These are phyloP conservation scores for Octodonta nipae DNA, from an alignment of 2,888 invertebrate genomes.

Conservation along the genomic window DNA sequence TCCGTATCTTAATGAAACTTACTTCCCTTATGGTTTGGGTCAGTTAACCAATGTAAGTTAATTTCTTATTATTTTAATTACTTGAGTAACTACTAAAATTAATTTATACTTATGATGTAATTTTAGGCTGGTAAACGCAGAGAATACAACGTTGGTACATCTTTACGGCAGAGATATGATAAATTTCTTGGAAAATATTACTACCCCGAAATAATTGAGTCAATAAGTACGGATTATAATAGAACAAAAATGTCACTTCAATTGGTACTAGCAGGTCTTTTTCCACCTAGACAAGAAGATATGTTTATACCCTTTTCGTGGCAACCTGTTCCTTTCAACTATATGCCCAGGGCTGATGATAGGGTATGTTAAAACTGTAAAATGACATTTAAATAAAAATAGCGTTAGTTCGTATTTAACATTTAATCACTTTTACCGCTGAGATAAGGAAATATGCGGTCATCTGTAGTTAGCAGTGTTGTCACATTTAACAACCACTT, in stretches of 20 bases:
- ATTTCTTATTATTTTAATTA: neutral
- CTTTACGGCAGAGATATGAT: constrained; percentile 46
- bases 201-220: constrained; percentile 41
- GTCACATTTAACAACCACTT: too few species aligned
- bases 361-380: constrained; percentile 12
- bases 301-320: constrained; percentile 49
- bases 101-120: neutral
- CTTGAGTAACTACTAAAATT: neutral
- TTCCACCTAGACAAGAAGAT: constrained; percentile 43
- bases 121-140: constrained; percentile 24
- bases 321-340: constrained; percentile 64
- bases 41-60: constrained; percentile 57
- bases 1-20: constrained; percentile 47
- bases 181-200: constrained; percentile 46
- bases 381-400: too few species aligned
- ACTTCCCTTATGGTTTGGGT: constrained; percentile 62
- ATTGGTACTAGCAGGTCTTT: constrained; percentile 53
- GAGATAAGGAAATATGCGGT: too few species aligned
- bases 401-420: constrained; percentile 2
- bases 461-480: too few species aligned
- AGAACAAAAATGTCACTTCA: constrained; percentile 60
- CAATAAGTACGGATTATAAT: constrained; percentile 55
- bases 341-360: constrained; percentile 35
- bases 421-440: neutral
- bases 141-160: constrained; percentile 45